phyloP scores from a whole-genome alignment of 2,113 vertebrate species.

The Ornithorhynchus anatinus region DNA sequence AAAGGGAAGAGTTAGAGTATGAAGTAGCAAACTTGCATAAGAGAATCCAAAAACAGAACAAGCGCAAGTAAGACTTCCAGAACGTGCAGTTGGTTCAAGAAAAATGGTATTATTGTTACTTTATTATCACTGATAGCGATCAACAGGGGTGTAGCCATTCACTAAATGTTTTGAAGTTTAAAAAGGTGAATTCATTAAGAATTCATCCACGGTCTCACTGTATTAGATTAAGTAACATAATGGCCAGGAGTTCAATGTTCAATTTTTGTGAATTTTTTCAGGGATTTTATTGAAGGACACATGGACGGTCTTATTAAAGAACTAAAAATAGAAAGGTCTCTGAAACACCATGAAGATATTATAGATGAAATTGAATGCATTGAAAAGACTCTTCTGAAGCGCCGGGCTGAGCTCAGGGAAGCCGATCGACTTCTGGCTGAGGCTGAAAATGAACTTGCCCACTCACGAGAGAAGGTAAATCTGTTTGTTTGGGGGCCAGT shows the following conservation, averaged over 20 bases:
- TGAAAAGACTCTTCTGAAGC: constrained; percentile 84
- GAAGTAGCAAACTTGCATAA: constrained; percentile 70
- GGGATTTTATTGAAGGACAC: constrained; percentile 67
- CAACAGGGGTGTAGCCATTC: no score
- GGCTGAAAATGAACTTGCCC: constrained; percentile 76
- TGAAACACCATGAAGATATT: constrained; percentile 66
- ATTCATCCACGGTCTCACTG: neutral
- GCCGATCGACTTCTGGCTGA: constrained; percentile 81
- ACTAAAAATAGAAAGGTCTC: constrained; percentile 67
- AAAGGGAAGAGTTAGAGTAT: constrained; percentile 68
- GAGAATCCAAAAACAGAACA: constrained; percentile 51
- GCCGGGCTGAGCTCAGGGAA: constrained; percentile 82
- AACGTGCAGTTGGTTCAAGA: no score
- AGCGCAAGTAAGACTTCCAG: constrained; percentile 63
- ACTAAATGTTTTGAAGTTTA: no score
- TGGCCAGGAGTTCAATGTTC: neutral
- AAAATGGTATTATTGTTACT: no score
- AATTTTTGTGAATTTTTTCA: constrained; percentile 1
- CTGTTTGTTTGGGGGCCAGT: neutral
- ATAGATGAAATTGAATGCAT: constrained; percentile 76
- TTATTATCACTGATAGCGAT: no score
- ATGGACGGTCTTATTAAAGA: constrained; percentile 64
- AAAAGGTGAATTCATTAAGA: no score
- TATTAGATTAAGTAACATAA: no score
- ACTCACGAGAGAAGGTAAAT: constrained; percentile 73